Base-by-base conservation (phyloP, 2,888 invertebrate species). In the Mimumesa dahlbomi region DNA sequence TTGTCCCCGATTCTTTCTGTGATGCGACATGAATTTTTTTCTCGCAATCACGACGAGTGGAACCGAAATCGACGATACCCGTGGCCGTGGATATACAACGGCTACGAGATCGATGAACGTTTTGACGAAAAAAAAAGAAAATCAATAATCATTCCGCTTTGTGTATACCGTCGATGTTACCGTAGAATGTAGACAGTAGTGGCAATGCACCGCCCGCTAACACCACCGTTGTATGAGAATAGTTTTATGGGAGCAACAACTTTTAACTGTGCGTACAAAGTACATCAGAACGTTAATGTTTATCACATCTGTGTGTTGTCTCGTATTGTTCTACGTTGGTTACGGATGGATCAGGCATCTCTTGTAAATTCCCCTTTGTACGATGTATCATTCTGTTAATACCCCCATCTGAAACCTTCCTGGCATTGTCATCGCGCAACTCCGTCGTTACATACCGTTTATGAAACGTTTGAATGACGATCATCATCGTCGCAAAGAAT, bases 211-310 rank as follows among this genome's bases (percentile, higher is more conserved):
- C 63, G 42, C 62, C n/a, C 64, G 81, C 83, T 82, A 75, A 82
- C 63, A 75, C 79, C 80, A 80, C 82, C 79, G 71, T 81, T 73
- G 54, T 71, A 70, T 75, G 73, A 77, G 38, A 59, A 66, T 85
- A 83, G 82, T 84, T 82, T 84, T 83, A 90, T 91, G 91, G 91
- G 91, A 91, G 91, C 91, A 92, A 91, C 91, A 91, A 91, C 91
- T 82, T 75, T 64, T 67, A 42, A 67, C 61, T 52, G 57, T 56
- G 57, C 43, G 22, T 50, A 19, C 21, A 56, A 36, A 40, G 2
- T 49, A 56, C 18, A 7, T 29, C n/a, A n/a, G n/a, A n/a, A n/a
- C n/a, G n/a, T 14, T 43, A 62, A 52, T 66, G 45, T 64, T 31
- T 50, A 52, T 50, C 46, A 54, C 31, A 29, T 46, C 9, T 57